These are phyloP conservation scores for Morus bassanus DNA, from an alignment of 2,797 vertebrate species.

Conservation along the genomic window DNA sequence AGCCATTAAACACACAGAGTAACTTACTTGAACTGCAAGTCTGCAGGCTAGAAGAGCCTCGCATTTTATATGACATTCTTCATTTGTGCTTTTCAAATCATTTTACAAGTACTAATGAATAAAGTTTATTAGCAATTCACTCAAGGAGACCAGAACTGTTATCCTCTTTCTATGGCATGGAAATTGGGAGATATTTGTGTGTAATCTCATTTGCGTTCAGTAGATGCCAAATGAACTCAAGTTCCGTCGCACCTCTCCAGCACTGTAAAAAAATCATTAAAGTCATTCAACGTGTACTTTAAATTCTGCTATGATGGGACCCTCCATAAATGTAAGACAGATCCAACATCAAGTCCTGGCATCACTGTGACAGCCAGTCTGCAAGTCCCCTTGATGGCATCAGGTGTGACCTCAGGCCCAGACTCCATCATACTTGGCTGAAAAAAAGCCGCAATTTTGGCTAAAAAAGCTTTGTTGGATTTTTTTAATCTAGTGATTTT, in stretches of 20 bases:
- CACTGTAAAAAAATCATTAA: background rate
- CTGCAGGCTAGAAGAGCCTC: background rate
- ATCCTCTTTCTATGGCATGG: background rate
- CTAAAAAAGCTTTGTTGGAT: background rate
- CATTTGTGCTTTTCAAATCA: conserved; percentile 39
- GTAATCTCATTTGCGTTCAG: background rate
- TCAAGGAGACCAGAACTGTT: background rate
- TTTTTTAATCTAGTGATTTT: background rate
- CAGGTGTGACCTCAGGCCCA: background rate
- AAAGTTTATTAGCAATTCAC: conserved; percentile 55
- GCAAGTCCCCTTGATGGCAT: fast-evolving
- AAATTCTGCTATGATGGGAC: background rate
- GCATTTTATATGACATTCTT: conserved; percentile 24
- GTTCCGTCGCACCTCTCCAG: background rate
- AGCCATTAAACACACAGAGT: conserved; percentile 46
- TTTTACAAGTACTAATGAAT: conserved; percentile 56
- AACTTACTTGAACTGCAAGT: conserved; percentile 31
- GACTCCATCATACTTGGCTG: background rate
- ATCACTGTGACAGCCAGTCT: background rate
- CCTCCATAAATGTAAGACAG: background rate
- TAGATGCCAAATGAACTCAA: conserved; percentile 7
- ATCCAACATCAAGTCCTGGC: background rate
- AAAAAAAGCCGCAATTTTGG: background rate
- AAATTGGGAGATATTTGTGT: conserved; percentile 37
- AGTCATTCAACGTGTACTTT: background rate